Evolutionary conservation across 2,797 vertebrate species (phyloP).

Genomic region (Propithecus perrieri): DNA sequence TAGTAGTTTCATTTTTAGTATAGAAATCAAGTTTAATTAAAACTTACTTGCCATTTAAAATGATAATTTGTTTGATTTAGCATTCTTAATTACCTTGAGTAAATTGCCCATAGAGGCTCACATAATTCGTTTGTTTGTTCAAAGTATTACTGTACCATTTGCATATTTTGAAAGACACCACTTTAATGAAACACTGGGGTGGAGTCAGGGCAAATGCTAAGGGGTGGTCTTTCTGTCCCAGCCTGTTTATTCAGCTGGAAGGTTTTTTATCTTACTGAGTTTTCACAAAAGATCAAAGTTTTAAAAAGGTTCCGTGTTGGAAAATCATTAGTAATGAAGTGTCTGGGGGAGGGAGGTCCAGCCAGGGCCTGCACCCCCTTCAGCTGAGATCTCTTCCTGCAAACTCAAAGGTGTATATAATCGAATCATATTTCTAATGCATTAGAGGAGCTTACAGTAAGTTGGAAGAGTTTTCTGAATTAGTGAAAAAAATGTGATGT

Average conservation of each 20-base stretch:
- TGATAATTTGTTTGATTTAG: conserved; percentile 83
- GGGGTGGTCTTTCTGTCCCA: not conserved
- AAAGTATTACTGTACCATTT: conserved; percentile 73
- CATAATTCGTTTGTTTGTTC: conserved; percentile 78
- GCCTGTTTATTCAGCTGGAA: conserved; percentile 70
- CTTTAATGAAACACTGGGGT: conserved; percentile 67
- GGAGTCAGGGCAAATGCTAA: conserved; percentile 59
- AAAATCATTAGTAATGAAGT: conserved; percentile 41
- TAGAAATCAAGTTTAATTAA: conserved; percentile 81
- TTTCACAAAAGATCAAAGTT: conserved; percentile 58
- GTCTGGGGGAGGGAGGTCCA: not conserved
- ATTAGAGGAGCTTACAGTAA: not conserved
- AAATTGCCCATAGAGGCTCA: conserved; percentile 77
- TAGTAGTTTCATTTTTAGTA: conserved; percentile 72
- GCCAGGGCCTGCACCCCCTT: not conserved
- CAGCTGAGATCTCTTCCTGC: not conserved
- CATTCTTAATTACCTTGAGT: conserved; percentile 80
- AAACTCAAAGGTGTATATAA: not conserved
- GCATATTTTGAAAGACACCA: conserved; percentile 66
- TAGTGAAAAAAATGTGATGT: conserved; percentile 29
- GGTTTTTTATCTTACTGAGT: conserved; percentile 51
- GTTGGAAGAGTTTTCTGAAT: conserved; percentile 23
- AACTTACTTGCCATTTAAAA: conserved; percentile 79
- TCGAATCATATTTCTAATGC: not conserved
- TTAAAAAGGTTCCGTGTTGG: conserved; percentile 49